phyloP scores from a whole-genome alignment of 2,113 vertebrate species.

The Gymnobelideus leadbeateri region DNA sequence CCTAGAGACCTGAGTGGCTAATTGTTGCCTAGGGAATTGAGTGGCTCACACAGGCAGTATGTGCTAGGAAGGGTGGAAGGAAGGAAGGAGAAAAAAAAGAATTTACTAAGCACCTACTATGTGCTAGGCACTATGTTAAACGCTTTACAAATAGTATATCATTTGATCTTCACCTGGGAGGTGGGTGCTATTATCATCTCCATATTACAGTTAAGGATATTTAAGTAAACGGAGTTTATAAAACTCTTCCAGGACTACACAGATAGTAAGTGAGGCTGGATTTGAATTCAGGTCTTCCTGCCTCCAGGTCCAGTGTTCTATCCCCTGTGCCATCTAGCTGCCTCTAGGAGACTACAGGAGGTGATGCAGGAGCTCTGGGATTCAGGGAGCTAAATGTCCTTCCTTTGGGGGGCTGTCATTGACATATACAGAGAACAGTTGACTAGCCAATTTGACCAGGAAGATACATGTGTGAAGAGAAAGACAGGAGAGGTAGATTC shows the following conservation, averaged over 20 bases:
- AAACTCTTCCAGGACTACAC: neutral
- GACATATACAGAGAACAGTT: too few relatives aligned
- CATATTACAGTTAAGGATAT: neutral
- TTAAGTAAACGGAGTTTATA: neutral
- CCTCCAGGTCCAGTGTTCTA: too few relatives aligned
- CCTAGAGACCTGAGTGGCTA: too few relatives aligned
- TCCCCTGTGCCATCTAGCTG: neutral
- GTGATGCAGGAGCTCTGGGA: neutral
- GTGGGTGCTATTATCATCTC: too few relatives aligned
- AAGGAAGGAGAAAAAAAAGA: neutral
- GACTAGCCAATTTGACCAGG: too few relatives aligned
- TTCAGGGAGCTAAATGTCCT: neutral
- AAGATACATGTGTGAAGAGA: too few relatives aligned
- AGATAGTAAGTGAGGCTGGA: neutral
- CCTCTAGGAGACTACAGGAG: neutral
- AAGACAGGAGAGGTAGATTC: neutral
- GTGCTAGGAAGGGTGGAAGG: neutral
- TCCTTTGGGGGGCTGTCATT: too few relatives aligned
- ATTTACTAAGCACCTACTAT: neutral
- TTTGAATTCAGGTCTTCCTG: neutral
- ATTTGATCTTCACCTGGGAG: neutral
- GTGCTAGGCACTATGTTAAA: too few relatives aligned
- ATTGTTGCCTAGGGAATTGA: neutral
- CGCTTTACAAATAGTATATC: neutral
- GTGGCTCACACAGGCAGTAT: neutral